Base-by-base conservation (phyloP, 1,140 invertebrate species). In the Drosophila serrata region DNA sequence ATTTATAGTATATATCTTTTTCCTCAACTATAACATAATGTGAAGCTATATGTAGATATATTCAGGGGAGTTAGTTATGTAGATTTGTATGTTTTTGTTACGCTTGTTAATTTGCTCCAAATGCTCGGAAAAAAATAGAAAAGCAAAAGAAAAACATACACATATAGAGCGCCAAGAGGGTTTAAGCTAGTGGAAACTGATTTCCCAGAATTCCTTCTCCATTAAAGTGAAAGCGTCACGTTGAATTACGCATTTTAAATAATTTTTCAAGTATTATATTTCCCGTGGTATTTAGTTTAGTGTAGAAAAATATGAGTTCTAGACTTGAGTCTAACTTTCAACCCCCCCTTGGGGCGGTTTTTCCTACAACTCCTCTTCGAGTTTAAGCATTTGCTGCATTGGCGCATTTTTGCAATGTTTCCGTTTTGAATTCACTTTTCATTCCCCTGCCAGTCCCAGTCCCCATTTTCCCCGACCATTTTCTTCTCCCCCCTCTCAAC, bases 341-440 rank as follows among this genome's bases (percentile, higher is more conserved):
- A 3, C 6, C 22, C 43, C 42, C 42, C 43, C 5, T 45, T 45
- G 8, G 2, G 19, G n/a, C n/a, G 29, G 19, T 31, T 58, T 58
- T 63, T 19, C 12, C n/a, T n/a, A 15, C 29, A 33, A 4, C 12
- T 24, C 33, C 22, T 42, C 4, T 35, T 22, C 29, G 51, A 74
- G 35, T 39, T 42, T 46, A 43, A 75, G 75, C 76, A 75, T 77
- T 87, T 87, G 84, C 82, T 88, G 84, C 84, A 87, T 88, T 87
- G 84, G 80, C 80, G 85, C 81, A 88, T 88, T 90, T 90, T 90
- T 88, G 85, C 84, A 72, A 90, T 79, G 85, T 90, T 88, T 88
- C 84, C 84, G 84, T 90, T 88, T 78, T 90, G 85, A 90, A 90
- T 88, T 90, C 77, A 90, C 84, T 88, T 88, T 88, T 90, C 70